These are phyloP conservation scores for Agriopis leucophaearia DNA, from an alignment of 2,888 invertebrate genomes.

Conservation along the genomic window DNA sequence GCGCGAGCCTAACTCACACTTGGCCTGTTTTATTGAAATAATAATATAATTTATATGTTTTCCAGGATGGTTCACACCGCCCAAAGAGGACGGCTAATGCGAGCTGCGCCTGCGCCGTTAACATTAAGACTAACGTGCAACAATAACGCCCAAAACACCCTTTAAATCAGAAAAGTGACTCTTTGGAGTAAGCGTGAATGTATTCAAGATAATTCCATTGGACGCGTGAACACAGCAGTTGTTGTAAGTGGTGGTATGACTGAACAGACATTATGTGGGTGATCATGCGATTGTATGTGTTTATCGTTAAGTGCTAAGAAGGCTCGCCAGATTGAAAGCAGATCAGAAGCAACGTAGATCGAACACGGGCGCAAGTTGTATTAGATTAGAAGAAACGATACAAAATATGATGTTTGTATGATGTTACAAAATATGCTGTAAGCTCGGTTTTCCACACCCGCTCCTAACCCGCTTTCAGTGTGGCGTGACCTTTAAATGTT, in stretches of 20 bases:
- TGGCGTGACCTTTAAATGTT: constrained; percentile 54
- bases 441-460: neutral
- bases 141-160: constrained; percentile 71
- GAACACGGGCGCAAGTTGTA: neutral
- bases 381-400: no score
- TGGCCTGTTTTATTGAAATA: no score
- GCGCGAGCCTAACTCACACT: no score
- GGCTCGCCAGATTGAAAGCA: constrained; percentile 4
- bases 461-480: constrained; percentile 5
- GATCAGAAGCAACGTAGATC: neutral
- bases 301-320: constrained; percentile 77
- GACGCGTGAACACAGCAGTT: constrained; percentile 56
- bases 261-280: constrained; percentile 59
- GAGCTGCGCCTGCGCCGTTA: constrained; percentile 53
- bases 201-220: constrained; percentile 64
- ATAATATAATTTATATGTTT: constrained; percentile 47
- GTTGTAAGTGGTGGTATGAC: constrained; percentile 65
- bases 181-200: constrained; percentile 61
- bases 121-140: constrained; percentile 77
- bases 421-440: no score
- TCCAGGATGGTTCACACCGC: constrained; percentile 96
- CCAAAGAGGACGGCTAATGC: constrained; percentile 95
- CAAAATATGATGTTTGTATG: no score
- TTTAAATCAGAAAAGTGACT: constrained; percentile 68
- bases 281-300: constrained; percentile 69